These are phyloP conservation scores for Neogobius melanostomus DNA, from an alignment of 2,113 vertebrate species.

Conservation along the genomic window DNA sequence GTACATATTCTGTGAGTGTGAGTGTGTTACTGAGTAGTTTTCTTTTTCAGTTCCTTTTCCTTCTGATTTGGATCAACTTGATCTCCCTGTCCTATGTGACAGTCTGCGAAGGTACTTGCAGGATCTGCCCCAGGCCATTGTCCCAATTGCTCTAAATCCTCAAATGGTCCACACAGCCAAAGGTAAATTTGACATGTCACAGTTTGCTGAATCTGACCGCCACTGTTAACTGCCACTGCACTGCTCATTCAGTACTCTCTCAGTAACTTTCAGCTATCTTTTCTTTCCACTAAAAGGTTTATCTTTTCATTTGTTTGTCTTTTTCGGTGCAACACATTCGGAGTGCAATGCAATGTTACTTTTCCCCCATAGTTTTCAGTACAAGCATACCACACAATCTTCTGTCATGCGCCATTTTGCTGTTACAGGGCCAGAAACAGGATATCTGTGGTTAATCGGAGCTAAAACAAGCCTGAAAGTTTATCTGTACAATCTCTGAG, in stretches of 20 bases:
- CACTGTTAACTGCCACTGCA: constrained; percentile 19
- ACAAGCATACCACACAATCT: constrained; percentile 23
- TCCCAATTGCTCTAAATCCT: constrained; percentile 82
- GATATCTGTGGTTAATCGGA: constrained; percentile 83
- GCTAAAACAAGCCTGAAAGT: constrained; percentile 69
- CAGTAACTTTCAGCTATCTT: constrained; percentile 8
- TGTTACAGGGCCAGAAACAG: constrained; percentile 80
- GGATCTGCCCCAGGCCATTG: constrained; percentile 93
- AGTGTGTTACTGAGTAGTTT: background rate
- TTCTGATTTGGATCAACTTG: constrained; percentile 85
- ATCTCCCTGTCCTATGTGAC: constrained; percentile 86
- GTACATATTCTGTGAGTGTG: too few species aligned
- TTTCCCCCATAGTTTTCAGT: background rate
- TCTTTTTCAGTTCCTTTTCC: constrained; percentile 77
- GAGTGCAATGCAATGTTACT: constrained; percentile 1
- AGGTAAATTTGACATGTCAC: constrained; percentile 72
- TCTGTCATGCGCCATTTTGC: constrained; percentile 40
- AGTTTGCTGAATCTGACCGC: constrained; percentile 5
- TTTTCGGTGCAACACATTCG: background rate
- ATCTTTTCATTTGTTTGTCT: too few species aligned
- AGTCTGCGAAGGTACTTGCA: constrained; percentile 88
- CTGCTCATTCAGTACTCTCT: constrained; percentile 37
- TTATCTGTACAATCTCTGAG: constrained; percentile 65
- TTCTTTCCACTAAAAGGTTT: too few species aligned
- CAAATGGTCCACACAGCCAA: constrained; percentile 87